Base-by-base conservation (phyloP, 1,140 invertebrate genomes). In the Aleiodes sp. region DNA sequence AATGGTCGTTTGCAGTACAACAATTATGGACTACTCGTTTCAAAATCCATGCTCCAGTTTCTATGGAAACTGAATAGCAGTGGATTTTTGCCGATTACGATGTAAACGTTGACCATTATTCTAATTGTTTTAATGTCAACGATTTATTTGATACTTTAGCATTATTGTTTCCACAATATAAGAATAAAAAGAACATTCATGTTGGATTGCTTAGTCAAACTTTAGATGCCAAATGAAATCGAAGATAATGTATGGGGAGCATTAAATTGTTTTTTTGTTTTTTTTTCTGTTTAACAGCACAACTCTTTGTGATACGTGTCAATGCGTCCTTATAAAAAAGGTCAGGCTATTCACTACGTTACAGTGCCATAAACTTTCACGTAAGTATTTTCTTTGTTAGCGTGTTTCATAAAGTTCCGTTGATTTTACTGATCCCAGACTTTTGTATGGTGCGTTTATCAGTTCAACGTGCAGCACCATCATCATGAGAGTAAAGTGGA, bases 341-440 rank as follows among this genome's bases (percentile, higher is more conserved):
- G 46, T 52, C 19, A 24, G 26, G 46, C 21, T 52, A 52, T 52
- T 52, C 21, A 21, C n/a, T 52, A 10, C 46, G 3, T 8, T 12
- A 52, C 6, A 24, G 19, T 21, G 21, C 19, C 46, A 16, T 52
- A 52, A 52, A 52, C 46, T 52, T 10, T 12, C 12, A 52, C 46
- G 46, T 16, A 26, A 19, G 21, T 52, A 52, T 52, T 52, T 24
- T 24, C 14, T 41, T 52, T 52, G 9, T 24, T 52, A 16, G 46
- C 46, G 46, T 52, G 46, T 21, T 52, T 52, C 9, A 43, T 43
- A 52, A 52, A 52, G 46, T 52, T 52, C 21, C 8, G 46, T 52
- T 52, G 46, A 52, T 52, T 52, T 21, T 24, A 52, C 46, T 52
- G 46, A 52, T 52, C 26, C 46, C 26, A 21, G 46, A 21, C 19